phyloP scores from a whole-genome alignment of 2,797 vertebrate genomes.

The Chaetodon trifasciatus region DNA sequence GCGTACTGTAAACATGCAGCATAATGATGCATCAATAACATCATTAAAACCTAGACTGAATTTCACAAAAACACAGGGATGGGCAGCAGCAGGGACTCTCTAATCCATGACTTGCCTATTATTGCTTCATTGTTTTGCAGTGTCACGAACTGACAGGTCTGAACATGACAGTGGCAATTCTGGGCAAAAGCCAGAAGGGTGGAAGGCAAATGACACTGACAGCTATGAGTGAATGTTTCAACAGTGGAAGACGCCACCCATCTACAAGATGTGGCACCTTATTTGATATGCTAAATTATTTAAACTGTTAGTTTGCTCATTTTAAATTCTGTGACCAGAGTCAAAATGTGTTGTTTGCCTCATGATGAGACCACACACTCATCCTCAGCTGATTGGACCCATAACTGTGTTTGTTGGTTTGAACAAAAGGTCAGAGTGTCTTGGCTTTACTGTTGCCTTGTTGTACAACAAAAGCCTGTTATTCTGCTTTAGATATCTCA shows the following conservation, averaged over 20 bases:
- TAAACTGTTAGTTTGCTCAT: background rate
- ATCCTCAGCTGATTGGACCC: conserved; percentile 25
- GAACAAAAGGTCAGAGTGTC: conserved; percentile 53
- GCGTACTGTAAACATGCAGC: conserved; percentile 45
- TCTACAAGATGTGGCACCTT: background rate
- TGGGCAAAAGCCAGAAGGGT: conserved; percentile 26
- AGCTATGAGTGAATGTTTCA: background rate
- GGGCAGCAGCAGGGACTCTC: conserved; percentile 34
- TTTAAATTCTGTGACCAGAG: conserved; percentile 13
- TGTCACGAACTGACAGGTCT: conserved; percentile 71
- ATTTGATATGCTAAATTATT: background rate
- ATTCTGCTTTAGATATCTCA: conserved; percentile 36
- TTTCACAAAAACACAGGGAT: conserved; percentile 60
- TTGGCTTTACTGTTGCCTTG: background rate
- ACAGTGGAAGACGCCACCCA: background rate
- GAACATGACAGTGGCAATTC: conserved; percentile 56
- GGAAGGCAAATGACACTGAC: conserved; percentile 16
- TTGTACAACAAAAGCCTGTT: conserved; percentile 44
- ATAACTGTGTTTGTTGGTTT: conserved; percentile 21
- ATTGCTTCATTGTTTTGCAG: conserved; percentile 51
- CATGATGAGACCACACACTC: conserved; percentile 10
- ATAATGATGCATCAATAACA: conserved; percentile 54
- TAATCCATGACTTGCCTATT: conserved; percentile 45
- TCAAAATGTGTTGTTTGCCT: conserved; percentile 6
- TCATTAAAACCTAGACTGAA: conserved; percentile 53